These are phyloP conservation scores for Scolopax bukidnonensis DNA, from an alignment of 2,797 vertebrate species.

Conservation along the genomic window DNA sequence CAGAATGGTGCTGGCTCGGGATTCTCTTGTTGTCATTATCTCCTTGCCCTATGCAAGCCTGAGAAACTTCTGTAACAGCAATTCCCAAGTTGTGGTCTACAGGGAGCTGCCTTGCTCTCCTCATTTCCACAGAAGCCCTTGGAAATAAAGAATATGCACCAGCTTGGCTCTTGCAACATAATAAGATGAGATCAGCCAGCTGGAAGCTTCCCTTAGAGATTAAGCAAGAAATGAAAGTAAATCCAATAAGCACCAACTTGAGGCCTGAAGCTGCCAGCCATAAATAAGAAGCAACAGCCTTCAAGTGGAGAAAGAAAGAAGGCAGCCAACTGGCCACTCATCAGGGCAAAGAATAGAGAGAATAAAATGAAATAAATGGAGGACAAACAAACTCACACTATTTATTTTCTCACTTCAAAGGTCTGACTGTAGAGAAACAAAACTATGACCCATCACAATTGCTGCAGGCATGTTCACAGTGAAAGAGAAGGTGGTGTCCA, in stretches of 20 bases:
- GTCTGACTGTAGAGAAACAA: background rate
- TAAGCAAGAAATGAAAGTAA: conserved; percentile 26
- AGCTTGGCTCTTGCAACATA: background rate
- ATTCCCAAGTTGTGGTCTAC: background rate
- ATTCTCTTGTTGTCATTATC: background rate
- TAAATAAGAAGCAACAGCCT: background rate
- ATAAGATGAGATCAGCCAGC: background rate
- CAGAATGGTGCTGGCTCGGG: background rate
- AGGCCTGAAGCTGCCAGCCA: background rate
- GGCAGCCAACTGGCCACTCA: background rate
- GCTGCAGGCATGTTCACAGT: background rate
- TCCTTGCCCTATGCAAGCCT: background rate
- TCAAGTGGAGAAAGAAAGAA: background rate
- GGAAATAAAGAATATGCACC: background rate
- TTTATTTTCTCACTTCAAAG: background rate
- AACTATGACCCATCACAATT: background rate
- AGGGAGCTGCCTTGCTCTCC: background rate
- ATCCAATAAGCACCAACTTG: background rate
- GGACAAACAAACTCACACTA: background rate
- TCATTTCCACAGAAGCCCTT: background rate
- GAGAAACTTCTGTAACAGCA: background rate
- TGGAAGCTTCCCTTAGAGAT: background rate
- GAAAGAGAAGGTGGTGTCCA: background rate
- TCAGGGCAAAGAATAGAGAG: background rate
- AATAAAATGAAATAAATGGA: background rate